Evolutionary conservation across 2,797 vertebrate species (phyloP).

Genomic region (Phataginus tetradactyla): DNA sequence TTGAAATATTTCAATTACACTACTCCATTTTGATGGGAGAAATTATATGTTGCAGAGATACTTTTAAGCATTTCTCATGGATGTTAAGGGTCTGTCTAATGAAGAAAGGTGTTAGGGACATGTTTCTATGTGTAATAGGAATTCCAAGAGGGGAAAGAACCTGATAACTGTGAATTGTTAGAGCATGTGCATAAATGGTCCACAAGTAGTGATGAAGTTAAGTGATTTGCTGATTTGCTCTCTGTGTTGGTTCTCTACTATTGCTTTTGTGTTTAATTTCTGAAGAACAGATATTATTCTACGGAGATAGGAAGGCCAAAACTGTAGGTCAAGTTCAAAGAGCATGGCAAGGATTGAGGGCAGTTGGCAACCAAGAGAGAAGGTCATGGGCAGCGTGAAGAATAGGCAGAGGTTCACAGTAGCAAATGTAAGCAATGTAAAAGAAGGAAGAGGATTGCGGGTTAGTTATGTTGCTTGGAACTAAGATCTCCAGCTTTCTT

Average conservation of each 20-base stretch:
- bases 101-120: not conserved
- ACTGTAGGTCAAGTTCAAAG: constrained; percentile 4
- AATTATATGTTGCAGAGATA: not conserved
- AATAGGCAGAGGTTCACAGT: not conserved
- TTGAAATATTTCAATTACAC: not conserved
- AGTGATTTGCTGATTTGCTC: not conserved
- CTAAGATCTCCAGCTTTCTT: not conserved
- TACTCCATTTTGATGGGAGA: not conserved
- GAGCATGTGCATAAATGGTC: not conserved
- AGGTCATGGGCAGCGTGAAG: not conserved
- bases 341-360: not conserved
- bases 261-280: constrained; percentile 5
- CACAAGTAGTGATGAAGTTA: not conserved
- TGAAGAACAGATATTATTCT: constrained; percentile 2
- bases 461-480: not conserved
- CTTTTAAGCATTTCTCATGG: not conserved
- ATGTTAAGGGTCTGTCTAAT: not conserved
- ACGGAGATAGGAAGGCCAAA: constrained; percentile 1
- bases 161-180: not conserved
- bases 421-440: not conserved
- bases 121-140: not conserved
- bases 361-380: not conserved
- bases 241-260: not conserved
- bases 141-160: not conserved
- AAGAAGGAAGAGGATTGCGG: not conserved